Evolutionary conservation across 2,113 vertebrate species (phyloP).

Genomic region (Lates calcarifer): DNA sequence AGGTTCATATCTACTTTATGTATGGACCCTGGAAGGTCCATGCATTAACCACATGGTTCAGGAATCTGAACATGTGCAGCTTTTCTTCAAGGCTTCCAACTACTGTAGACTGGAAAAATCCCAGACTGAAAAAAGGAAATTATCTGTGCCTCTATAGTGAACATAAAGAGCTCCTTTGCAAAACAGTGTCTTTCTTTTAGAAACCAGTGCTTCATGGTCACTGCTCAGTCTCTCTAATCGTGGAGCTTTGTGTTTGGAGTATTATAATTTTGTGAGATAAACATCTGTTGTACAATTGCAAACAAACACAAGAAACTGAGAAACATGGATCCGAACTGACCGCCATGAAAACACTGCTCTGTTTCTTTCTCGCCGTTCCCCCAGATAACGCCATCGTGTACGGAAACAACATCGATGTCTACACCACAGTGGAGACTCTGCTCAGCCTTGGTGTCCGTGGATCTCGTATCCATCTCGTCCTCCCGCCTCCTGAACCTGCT

Average conservation of each 20-base stretch:
- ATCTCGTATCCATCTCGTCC: constrained; percentile 86
- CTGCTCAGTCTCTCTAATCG: background rate
- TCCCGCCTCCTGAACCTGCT: constrained; percentile 64
- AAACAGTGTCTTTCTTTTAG: too few relatives aligned
- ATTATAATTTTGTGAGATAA: background rate
- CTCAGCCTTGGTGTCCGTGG: constrained; percentile 87
- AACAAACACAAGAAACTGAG: background rate
- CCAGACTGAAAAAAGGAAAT: background rate
- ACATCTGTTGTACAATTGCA: background rate
- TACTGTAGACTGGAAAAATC: background rate
- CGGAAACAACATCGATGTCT: constrained; percentile 89
- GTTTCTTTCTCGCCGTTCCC: background rate
- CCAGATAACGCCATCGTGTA: constrained; percentile 91
- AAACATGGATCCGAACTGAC: too few relatives aligned
- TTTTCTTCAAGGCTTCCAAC: too few relatives aligned
- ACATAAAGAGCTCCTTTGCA: background rate
- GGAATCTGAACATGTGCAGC: too few relatives aligned
- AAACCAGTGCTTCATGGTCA: background rate
- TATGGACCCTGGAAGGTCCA: too few relatives aligned
- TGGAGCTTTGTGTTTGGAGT: background rate
- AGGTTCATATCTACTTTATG: too few relatives aligned
- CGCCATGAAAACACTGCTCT: background rate
- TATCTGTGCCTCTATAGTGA: background rate
- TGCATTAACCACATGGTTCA: too few relatives aligned
- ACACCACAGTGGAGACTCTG: constrained; percentile 85